These are phyloP conservation scores for Nymphalis io DNA, from an alignment of 1,140 invertebrate genomes.

Conservation along the genomic window DNA sequence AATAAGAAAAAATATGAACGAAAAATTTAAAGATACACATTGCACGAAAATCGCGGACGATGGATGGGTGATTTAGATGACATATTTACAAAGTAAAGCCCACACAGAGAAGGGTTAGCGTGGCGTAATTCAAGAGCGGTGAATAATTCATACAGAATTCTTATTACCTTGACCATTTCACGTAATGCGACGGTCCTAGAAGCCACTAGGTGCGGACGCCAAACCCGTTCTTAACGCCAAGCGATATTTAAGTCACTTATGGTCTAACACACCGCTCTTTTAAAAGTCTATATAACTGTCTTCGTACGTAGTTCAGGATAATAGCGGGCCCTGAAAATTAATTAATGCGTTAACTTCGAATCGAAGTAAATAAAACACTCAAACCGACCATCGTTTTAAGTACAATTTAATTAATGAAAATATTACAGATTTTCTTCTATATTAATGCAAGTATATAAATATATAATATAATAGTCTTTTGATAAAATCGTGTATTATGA, in stretches of 20 bases:
- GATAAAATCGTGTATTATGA: too few species aligned
- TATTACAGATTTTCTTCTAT: not conserved
- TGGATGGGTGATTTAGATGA: slow-evolving; percentile 64
- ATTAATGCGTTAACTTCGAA: slow-evolving; percentile 51
- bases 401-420: not conserved
- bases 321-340: slow-evolving; percentile 74
- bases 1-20: slow-evolving; percentile 25
- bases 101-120: slow-evolving; percentile 74
- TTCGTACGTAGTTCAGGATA: slow-evolving; percentile 69
- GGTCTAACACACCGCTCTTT: slow-evolving; percentile 48
- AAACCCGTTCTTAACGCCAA: slow-evolving; percentile 59
- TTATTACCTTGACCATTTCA: slow-evolving; percentile 80
- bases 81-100: slow-evolving; percentile 75
- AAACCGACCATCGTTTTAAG: slow-evolving; percentile 4
- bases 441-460: not conserved
- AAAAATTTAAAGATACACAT: slow-evolving; percentile 18
- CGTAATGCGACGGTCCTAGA: slow-evolving; percentile 58
- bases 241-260: slow-evolving; percentile 64
- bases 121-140: slow-evolving; percentile 63
- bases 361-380: slow-evolving; percentile 16
- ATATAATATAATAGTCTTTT: too few species aligned
- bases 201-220: slow-evolving; percentile 55
- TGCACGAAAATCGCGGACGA: slow-evolving; percentile 40
- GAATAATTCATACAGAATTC: slow-evolving; percentile 75
- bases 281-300: slow-evolving; percentile 66